These are phyloP conservation scores for Drosophila chauvacae DNA, from an alignment of 1,140 invertebrate species.

Conservation along the genomic window DNA sequence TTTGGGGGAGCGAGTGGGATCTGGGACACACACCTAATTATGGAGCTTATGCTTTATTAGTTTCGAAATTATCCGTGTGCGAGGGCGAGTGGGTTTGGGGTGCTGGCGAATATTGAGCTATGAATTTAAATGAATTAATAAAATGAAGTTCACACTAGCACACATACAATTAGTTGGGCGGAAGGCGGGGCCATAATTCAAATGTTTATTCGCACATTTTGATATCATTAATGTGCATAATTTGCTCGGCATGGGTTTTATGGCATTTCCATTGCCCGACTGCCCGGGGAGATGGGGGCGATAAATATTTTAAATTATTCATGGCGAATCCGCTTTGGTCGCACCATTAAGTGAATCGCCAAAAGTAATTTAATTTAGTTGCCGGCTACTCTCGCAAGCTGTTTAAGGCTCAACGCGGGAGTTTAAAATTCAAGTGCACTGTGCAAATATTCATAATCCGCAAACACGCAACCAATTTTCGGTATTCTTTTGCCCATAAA, in stretches of 20 bases:
- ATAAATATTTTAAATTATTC: constrained; percentile 54
- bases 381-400: constrained; percentile 18
- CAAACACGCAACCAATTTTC: constrained; percentile 3
- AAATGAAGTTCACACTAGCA: constrained; percentile 66
- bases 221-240: constrained; percentile 78
- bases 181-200: constrained; percentile 61
- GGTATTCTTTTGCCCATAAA: constrained; percentile 37
- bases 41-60: constrained; percentile 73
- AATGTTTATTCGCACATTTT: constrained; percentile 76
- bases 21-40: constrained; percentile 72
- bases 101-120: constrained; percentile 61
- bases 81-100: neutral
- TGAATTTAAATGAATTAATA: constrained; percentile 82
- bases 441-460: constrained; percentile 20
- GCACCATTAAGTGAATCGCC: constrained; percentile 30
- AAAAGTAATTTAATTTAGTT: constrained; percentile 41
- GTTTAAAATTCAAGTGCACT: constrained; percentile 1
- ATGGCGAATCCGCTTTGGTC: constrained; percentile 26
- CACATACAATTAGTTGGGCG: constrained; percentile 49
- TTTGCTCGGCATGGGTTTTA: constrained; percentile 34
- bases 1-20: constrained; percentile 16
- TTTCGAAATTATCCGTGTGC: constrained; percentile 49
- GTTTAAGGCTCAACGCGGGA: neutral
- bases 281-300: constrained; percentile 11
- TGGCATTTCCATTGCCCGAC: constrained; percentile 23